A percentile compares a stretch with the other conserved stretches of the same genome.
Conservation (phyloP, 1,140 invertebrate genomes). For the Heterodera schachtii region DNA sequence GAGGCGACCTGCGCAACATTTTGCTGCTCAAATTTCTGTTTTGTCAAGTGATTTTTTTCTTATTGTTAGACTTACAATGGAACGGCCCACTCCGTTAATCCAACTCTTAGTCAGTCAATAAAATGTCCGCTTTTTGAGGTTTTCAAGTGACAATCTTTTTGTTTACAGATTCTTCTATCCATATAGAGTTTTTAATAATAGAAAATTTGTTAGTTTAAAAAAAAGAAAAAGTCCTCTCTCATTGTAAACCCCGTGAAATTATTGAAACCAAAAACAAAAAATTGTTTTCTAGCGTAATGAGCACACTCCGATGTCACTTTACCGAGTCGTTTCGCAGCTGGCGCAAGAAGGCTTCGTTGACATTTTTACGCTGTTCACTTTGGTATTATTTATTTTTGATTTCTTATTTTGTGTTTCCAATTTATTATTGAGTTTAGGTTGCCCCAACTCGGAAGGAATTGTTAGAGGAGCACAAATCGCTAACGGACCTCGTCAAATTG, state of each 20-base stretch:
- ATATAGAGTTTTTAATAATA: no score
- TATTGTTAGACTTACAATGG: no score
- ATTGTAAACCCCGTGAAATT: background rate
- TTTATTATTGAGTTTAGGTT: conserved; percentile 64
- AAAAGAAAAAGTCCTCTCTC: no score
- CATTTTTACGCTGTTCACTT: conserved; percentile 85
- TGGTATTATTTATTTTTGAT: conserved; percentile 71
- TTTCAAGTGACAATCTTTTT: no score
- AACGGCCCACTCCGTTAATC: no score
- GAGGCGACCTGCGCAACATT: conserved; percentile 84
- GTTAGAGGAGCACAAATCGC: conserved; percentile 78
- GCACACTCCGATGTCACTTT: conserved; percentile 79
- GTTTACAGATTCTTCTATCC: no score
- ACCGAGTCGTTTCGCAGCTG: conserved; percentile 84
- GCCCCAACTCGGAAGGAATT: conserved; percentile 82
- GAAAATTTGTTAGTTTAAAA: no score
- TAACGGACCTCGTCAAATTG: conserved; percentile 81
- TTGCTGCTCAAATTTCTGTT: conserved; percentile 90
- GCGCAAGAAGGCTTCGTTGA: conserved; percentile 83
- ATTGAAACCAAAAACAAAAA: conserved; percentile 21
- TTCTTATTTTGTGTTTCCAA: no score
- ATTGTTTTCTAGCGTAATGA: conserved; percentile 68
- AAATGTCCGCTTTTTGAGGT: no score
- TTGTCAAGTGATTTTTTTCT: conserved; percentile 69
- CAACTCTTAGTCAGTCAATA: no score